phyloP scores from a whole-genome alignment of 53 echinoderm and acorn worm species.

The Echinometra lucunter region DNA sequence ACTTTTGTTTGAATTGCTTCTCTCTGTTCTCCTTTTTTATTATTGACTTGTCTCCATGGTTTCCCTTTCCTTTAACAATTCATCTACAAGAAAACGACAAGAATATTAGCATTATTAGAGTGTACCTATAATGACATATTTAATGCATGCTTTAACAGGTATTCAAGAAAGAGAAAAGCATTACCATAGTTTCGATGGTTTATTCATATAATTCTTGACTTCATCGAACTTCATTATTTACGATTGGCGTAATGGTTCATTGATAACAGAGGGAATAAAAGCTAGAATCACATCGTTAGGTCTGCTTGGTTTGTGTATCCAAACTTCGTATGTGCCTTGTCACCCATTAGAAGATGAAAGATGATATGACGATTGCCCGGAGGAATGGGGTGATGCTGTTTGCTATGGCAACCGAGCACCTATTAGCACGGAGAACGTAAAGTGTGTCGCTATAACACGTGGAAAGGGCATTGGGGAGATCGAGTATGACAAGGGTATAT shows the following conservation, averaged over 20 bases:
- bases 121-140: too few relatives aligned
- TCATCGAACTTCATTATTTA: neutral
- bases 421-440: slow-evolving; percentile 57
- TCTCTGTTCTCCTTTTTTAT: too few relatives aligned
- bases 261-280: neutral
- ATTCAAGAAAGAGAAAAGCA: too few relatives aligned
- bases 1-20: too few relatives aligned
- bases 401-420: slow-evolving; percentile 35
- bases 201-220: neutral
- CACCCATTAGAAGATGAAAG: neutral
- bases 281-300: neutral
- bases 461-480: neutral
- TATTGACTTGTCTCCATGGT: too few relatives aligned
- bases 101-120: too few relatives aligned
- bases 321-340: neutral
- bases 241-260: neutral
- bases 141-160: too few relatives aligned
- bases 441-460: neutral
- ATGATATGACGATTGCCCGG: slow-evolving; percentile 29
- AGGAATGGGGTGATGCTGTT: slow-evolving; percentile 45
- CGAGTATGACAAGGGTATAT: neutral
- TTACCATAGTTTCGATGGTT: too few relatives aligned
- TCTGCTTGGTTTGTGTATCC: neutral
- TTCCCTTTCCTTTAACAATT: too few relatives aligned
- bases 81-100: too few relatives aligned